Percentiles rank a stretch among this genome's conserved stretches.
phyloP scores from a whole-genome alignment of 1,140 invertebrate species.

The Ceratitis capitata region DNA sequence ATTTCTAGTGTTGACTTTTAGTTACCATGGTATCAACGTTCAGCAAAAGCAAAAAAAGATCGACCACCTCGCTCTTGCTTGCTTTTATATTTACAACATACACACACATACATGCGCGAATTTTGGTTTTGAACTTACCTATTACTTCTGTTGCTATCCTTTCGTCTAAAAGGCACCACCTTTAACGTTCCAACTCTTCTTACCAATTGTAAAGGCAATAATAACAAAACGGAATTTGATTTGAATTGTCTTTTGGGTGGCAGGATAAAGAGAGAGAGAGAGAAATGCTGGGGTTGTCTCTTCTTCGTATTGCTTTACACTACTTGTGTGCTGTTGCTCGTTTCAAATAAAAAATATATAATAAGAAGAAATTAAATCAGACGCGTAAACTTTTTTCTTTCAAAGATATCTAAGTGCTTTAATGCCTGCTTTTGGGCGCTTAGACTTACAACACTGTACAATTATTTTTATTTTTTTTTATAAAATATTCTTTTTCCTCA shows the following conservation, averaged over 20 bases:
- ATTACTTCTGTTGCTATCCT: background rate
- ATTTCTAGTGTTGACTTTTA: too few relatives aligned
- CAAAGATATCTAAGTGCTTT: background rate
- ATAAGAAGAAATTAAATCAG: background rate
- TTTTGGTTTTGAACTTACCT: background rate
- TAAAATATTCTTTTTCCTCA: background rate
- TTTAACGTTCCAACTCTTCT: background rate
- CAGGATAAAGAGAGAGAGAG: background rate
- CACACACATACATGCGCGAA: too few relatives aligned
- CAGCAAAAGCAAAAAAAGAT: background rate
- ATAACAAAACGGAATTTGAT: background rate
- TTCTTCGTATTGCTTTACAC: background rate
- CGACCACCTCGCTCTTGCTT: too few relatives aligned
- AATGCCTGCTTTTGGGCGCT: background rate
- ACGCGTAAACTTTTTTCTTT: background rate
- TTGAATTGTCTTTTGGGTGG: background rate
- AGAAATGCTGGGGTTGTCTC: background rate
- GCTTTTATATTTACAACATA: too few relatives aligned
- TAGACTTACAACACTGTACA: background rate
- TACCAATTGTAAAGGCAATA: background rate
- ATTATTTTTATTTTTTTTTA: background rate
- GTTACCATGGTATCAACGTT: background rate
- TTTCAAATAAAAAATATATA: background rate
- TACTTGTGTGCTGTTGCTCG: background rate
- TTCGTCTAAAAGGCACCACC: background rate